Percentiles rank a stretch among this genome's conserved stretches.
phyloP scores from a whole-genome alignment of 2,113 vertebrate species.

The Riparia riparia region DNA sequence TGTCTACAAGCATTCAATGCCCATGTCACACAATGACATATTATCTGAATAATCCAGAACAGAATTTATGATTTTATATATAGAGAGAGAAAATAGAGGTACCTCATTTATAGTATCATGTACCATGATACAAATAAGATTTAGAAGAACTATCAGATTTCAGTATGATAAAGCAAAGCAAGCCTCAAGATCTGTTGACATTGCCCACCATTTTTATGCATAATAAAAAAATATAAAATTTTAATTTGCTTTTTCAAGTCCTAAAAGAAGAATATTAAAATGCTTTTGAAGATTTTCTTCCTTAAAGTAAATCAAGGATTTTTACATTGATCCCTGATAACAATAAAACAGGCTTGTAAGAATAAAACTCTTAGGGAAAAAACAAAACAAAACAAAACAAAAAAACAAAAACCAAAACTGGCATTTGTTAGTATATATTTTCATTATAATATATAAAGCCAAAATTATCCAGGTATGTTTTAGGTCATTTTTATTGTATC shows the following conservation, averaged over 20 bases:
- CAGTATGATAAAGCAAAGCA: neutral
- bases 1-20: neutral
- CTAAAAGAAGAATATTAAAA: neutral
- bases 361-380: fast-evolving
- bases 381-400: neutral
- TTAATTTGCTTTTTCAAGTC: neutral
- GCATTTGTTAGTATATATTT: neutral
- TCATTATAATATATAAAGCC: neutral
- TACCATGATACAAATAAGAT: neutral
- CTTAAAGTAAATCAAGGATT: neutral
- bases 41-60: neutral
- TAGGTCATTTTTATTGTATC: neutral
- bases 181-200: neutral
- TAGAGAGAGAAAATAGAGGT: neutral
- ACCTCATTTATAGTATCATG: neutral
- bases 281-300: neutral
- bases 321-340: neutral
- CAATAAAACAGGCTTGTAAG: neutral
- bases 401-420: neutral
- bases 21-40: no score
- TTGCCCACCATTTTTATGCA: neutral
- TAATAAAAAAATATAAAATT: neutral
- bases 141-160: neutral
- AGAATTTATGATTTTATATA: neutral
- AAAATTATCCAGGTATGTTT: neutral